These are phyloP conservation scores for Bucorvus abyssinicus DNA, from an alignment of 2,797 vertebrate genomes.

Conservation along the genomic window DNA sequence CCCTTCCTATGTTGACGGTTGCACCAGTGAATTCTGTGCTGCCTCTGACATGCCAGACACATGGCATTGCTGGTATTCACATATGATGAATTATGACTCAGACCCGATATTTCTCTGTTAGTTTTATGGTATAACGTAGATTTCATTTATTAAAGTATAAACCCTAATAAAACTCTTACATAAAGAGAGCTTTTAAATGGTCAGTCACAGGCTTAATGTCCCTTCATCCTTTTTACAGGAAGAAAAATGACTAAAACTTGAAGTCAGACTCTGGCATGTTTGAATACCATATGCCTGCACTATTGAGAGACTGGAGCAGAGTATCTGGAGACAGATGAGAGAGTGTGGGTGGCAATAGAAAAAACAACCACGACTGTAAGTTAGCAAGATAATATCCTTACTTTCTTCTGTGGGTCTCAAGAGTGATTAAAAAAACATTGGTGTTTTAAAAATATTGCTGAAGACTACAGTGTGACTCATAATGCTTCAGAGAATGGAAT, in stretches of 20 bases:
- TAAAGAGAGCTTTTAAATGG: not conserved
- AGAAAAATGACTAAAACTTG: constrained; percentile 63
- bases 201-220: constrained; percentile 21
- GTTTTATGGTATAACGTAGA: not conserved
- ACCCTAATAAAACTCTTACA: not conserved
- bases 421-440: constrained; percentile 70
- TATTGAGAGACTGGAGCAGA: constrained; percentile 62
- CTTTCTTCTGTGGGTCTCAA: constrained; percentile 71
- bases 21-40: not conserved
- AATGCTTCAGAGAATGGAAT: constrained; percentile 71
- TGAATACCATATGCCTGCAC: constrained; percentile 61
- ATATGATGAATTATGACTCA: not conserved
- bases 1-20: not conserved
- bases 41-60: not conserved
- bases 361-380: constrained; percentile 64
- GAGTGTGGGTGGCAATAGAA: constrained; percentile 67
- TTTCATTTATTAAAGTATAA: not conserved
- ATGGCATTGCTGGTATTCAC: not conserved
- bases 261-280: constrained; percentile 65
- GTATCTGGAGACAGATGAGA: constrained; percentile 69
- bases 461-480: constrained; percentile 69
- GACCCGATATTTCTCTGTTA: not conserved
- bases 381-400: constrained; percentile 72
- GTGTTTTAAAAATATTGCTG: constrained; percentile 68
- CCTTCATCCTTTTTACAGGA: constrained; percentile 42